Evolutionary conservation across 2,797 vertebrate genomes (phyloP), one percentile per base, ranked within the genome.

Genomic region (Erpetoichthys calabaricus): DNA sequence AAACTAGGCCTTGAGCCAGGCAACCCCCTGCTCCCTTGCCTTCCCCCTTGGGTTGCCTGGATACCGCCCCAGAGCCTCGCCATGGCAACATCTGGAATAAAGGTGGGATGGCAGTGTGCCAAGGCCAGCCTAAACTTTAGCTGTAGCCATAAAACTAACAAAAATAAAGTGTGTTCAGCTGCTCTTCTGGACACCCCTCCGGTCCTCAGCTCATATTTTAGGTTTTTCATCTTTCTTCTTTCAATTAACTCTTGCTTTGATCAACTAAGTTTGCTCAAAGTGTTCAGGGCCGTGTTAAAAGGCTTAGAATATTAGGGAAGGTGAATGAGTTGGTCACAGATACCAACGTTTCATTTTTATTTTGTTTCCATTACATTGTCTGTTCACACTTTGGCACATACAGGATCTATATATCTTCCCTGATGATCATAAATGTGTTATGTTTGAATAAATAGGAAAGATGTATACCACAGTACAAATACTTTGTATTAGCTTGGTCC

Each of bases 1-100:
- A 8, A 71, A 76, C 67, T 65, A 75, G 68, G 66, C 69, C 65
- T 59, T 6, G 56, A 73, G 67, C 70, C 77, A 80, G 67, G 25
- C 45, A 68, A 55, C 56, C 57, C 45, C 63, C 57, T 57, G 70
- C 72, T 76, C 71, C 66, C 59, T 64, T 41, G 64, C 64, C 69
- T 67, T 64, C 69, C 53, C 83, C 71, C 79, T 73, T 76, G 75
- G 67, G 77, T 79, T 88, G 78, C 82, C 66, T 84, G 77, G 85
- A 82, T 83, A 84, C 78, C 76, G 73, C 71, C 75, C 65, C 68
- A 73, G 71, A 81, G 76, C 74, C 73, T 88, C 69, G 74, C 82
- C 82, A 79, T 79, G 76, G 80, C 77, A 88, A 87, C 82, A 86
- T 86, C 86, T 91, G 83, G 85, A 87, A 85, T 80, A 80, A 87